Conservation (phyloP, 1,140 invertebrate genomes). For the Hyles vespertilio region DNA sequence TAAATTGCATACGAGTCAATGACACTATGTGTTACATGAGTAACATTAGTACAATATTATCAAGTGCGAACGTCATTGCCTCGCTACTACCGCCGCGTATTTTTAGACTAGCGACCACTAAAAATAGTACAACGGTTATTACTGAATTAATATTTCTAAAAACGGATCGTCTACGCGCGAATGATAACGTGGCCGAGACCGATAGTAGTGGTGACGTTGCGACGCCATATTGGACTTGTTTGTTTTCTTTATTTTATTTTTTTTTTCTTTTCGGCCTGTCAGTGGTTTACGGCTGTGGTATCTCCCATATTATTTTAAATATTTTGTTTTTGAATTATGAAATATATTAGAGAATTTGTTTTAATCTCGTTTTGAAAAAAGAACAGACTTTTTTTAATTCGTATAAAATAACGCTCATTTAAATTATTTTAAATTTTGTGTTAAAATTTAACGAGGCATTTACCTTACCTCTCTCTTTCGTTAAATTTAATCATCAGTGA, state of each 20-base stretch:
- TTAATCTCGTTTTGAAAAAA: too few relatives aligned
- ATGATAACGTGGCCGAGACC: conserved; percentile 63
- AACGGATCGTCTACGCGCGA: conserved; percentile 67
- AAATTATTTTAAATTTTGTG: too few relatives aligned
- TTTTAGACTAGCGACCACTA: conserved; percentile 73
- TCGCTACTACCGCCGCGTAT: conserved; percentile 55
- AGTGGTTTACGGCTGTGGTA: not conserved
- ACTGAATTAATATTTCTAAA: conserved; percentile 76
- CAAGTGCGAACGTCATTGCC: conserved; percentile 60
- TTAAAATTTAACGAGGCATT: too few relatives aligned
- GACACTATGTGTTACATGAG: conserved; percentile 60
- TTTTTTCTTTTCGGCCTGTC: conserved; percentile 18
- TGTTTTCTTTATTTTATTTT: conserved; percentile 37
- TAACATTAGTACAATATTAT: conserved; percentile 62
- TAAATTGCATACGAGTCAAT: conserved; percentile 66
- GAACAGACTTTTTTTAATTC: too few relatives aligned
- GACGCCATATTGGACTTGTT: conserved; percentile 49
- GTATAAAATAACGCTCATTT: too few relatives aligned
- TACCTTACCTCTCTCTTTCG: too few relatives aligned
- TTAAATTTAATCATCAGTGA: too few relatives aligned
- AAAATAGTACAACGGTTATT: conserved; percentile 72
- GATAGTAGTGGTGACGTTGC: conserved; percentile 62
- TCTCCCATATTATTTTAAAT: too few relatives aligned
- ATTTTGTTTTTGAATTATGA: too few relatives aligned
- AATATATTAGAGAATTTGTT: too few relatives aligned